Evolutionary conservation across 2,888 invertebrate genomes (phyloP).

Genomic region (Tachina fera): DNA sequence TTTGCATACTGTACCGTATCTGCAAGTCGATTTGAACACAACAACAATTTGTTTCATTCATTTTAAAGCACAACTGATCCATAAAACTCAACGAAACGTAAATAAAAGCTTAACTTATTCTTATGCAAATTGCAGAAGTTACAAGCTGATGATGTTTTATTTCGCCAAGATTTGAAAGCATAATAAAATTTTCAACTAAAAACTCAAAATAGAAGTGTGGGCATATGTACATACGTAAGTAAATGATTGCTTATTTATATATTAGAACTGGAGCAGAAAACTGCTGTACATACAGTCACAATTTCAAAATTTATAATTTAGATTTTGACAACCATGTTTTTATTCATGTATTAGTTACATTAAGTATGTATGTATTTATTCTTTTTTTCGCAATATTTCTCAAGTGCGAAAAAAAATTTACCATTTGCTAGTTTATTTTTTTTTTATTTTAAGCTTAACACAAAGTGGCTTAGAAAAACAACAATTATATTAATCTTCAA

Average conservation of each 20-base stretch:
- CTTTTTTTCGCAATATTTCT: not conserved
- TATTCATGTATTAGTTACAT: not conserved
- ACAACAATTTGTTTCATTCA: not conserved
- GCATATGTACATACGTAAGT: too few species aligned
- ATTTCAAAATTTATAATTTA: not conserved
- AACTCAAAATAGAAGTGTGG: not conserved
- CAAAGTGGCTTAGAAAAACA: not conserved
- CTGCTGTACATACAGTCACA: slow-evolving; percentile 22
- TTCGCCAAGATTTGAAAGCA: slow-evolving; percentile 37
- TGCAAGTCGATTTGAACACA: not conserved
- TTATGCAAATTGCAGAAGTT: slow-evolving; percentile 60
- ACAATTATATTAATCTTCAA: slow-evolving; percentile 14
- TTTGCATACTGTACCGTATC: not conserved
- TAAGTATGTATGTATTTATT: too few species aligned
- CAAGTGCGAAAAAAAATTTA: too few species aligned
- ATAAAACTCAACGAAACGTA: slow-evolving; percentile 62
- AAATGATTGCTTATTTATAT: slow-evolving; percentile 26
- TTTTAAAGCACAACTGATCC: slow-evolving; percentile 42
- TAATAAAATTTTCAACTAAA: slow-evolving; percentile 40
- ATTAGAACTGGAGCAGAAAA: slow-evolving; percentile 72
- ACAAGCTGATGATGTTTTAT: slow-evolving; percentile 25
- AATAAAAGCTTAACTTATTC: slow-evolving; percentile 61
- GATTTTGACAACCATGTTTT: not conserved
- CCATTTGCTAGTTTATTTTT: not conserved
- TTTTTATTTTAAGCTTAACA: not conserved